phyloP scores from a whole-genome alignment of 2,797 vertebrate species.

The Sebastes dallii region DNA sequence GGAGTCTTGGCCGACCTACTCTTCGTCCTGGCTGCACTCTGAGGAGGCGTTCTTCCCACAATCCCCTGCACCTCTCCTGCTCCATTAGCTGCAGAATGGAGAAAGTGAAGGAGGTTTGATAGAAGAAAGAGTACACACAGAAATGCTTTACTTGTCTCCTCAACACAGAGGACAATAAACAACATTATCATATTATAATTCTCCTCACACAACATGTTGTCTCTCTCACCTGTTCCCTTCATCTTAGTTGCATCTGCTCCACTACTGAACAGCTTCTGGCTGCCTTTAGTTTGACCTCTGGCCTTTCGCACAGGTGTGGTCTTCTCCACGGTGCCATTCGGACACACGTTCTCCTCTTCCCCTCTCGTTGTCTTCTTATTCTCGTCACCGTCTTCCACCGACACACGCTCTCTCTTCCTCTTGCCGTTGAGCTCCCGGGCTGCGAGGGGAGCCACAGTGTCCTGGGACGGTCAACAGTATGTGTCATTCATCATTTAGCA shows the following conservation, averaged over 20 bases:
- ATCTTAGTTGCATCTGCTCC: slow-evolving; percentile 27
- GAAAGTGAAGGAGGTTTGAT: not conserved
- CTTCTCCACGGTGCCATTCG: slow-evolving; percentile 61
- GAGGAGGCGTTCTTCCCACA: slow-evolving; percentile 62
- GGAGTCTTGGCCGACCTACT: slow-evolving; percentile 71
- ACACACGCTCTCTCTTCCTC: slow-evolving; percentile 67
- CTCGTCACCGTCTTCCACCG: slow-evolving; percentile 14
- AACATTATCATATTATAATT: no score
- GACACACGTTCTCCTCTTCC: slow-evolving; percentile 77
- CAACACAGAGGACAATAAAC: not conserved
- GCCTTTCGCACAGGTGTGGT: slow-evolving; percentile 68
- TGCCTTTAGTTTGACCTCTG: slow-evolving; percentile 52
- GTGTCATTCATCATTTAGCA: not conserved
- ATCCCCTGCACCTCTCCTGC: slow-evolving; percentile 38
- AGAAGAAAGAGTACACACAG: not conserved
- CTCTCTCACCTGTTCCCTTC: slow-evolving; percentile 53
- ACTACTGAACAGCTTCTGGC: slow-evolving; percentile 66
- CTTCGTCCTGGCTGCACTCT: slow-evolving; percentile 60
- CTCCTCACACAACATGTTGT: not conserved
- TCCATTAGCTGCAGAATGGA: slow-evolving; percentile 33
- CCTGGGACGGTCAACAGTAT: slow-evolving; percentile 36
- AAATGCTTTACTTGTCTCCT: not conserved
- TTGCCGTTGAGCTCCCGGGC: slow-evolving; percentile 63
- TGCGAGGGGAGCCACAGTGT: slow-evolving; percentile 21
- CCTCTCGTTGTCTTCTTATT: slow-evolving; percentile 10